Evolutionary conservation across 1,140 invertebrate species (phyloP), one percentile per base, ranked within the genome.

Genomic region (Leptopilina boulardi): DNA sequence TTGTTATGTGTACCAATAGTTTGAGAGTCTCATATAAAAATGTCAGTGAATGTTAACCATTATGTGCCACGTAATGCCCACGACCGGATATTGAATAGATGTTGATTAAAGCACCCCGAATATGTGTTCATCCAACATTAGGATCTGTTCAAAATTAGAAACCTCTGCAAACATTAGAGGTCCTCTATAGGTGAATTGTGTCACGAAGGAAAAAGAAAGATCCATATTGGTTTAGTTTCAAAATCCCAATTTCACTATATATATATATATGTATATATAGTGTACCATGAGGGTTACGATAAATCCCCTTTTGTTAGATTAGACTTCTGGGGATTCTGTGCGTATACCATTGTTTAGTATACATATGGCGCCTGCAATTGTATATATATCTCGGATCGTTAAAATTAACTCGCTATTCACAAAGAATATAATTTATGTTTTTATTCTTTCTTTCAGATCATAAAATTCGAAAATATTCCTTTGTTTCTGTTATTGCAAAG

Each of bases 91-190:
- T 70, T 82, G 80, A 82, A 82, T 82, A 77, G 80, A 70, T 41
- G 30, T 70, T 82, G 77, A 82, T 82, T 82, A 79, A 82, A 77
- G 73, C 54, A 70, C 75, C 54, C 70, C 41, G 71, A n/a, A n/a
- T n/a, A n/a, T 47, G 18, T 51, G 72, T 76, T 41, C 26, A 75
- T n/a, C n/a, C n/a, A n/a, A n/a, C n/a, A 77, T 74, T 73, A 70
- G 74, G 73, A 71, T 77, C 66, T 72, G 73, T 74, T 70, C 73
- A 23, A 38, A 78, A 72, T 73, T 81, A 73, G 75, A 77, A 72
- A 42, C 54, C 30, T 23, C n/a, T 74, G 51, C 73, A 54, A 74
- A 74, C 73, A 34, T 30, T 59, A 26, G 13, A 13, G 26, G 34
- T 38, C 34, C 34, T 21, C 10, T 70, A n/a, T 41, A 38, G 42